These are phyloP conservation scores for Coremacera marginata DNA, from an alignment of 2,888 invertebrate species.

Conservation along the genomic window DNA sequence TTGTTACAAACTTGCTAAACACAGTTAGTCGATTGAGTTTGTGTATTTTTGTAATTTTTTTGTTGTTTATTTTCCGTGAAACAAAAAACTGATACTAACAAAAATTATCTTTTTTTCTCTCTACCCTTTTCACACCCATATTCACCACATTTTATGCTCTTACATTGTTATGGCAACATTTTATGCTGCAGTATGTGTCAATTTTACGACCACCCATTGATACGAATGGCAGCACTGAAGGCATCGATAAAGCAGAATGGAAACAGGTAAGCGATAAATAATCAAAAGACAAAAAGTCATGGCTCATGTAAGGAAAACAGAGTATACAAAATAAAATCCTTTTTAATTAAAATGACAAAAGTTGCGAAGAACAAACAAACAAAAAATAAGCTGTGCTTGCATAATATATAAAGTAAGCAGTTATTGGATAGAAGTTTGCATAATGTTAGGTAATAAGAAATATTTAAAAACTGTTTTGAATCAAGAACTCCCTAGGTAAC, in stretches of 20 bases:
- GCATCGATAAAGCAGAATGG: constrained; percentile 88
- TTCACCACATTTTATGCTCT: background rate
- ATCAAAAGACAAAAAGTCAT: background rate
- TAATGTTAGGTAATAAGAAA: too few relatives aligned
- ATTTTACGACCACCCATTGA: constrained; percentile 85
- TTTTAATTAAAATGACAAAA: background rate
- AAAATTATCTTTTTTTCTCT: background rate
- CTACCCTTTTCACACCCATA: background rate
- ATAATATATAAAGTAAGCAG: too few relatives aligned
- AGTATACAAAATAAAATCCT: background rate
- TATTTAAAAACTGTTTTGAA: too few relatives aligned
- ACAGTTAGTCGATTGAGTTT: background rate
- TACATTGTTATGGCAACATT: background rate
- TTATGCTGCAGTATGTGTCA: constrained; percentile 80
- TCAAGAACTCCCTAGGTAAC: too few relatives aligned
- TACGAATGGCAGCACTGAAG: constrained; percentile 76
- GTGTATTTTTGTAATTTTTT: background rate
- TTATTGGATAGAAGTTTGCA: too few relatives aligned
- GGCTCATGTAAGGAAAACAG: background rate
- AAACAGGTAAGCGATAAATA: constrained; percentile 78
- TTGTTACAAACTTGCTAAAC: background rate
- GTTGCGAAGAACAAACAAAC: background rate
- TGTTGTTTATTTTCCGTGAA: background rate
- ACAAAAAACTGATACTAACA: constrained; percentile 13
- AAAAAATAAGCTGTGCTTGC: background rate